A percentile compares a stretch with the other conserved stretches of the same genome.
Evolutionary conservation across 2,888 invertebrate species (phyloP).

Genomic region (Beris morrisii): DNA sequence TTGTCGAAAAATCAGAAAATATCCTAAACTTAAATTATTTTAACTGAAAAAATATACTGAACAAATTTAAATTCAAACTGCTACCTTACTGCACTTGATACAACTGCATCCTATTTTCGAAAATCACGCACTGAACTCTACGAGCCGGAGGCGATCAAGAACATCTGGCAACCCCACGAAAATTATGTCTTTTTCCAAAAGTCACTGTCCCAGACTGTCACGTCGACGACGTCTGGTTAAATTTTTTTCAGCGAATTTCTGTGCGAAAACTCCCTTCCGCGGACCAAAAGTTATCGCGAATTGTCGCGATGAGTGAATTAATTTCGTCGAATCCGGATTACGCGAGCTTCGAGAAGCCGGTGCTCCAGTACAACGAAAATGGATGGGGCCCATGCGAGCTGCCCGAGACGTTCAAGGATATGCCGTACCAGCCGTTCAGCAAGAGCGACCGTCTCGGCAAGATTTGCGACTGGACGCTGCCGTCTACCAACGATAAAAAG

Average conservation of each 20-base stretch:
- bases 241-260: neutral
- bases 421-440: constrained; percentile 97
- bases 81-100: no score
- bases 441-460: constrained; percentile 98
- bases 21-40: no score
- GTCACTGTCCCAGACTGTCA: constrained; percentile 16
- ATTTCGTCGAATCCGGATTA: constrained; percentile 47
- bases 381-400: constrained; percentile 98
- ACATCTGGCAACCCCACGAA: neutral
- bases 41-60: no score
- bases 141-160: no score
- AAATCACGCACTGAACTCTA: no score
- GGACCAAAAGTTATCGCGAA: neutral
- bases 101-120: no score
- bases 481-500: constrained; percentile 89
- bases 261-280: neutral
- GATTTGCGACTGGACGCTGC: constrained; percentile 98
- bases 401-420: constrained; percentile 77
- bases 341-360: constrained; percentile 48
- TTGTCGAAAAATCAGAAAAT: no score
- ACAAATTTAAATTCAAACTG: no score
- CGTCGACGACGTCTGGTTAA: constrained; percentile 25
- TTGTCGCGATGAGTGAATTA: constrained; percentile 44
- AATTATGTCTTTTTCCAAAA: constrained; percentile 21
- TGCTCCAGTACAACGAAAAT: constrained; percentile 52